Evolutionary conservation across 2,797 vertebrate species (phyloP).

Genomic region (Crypturellus tataupa): DNA sequence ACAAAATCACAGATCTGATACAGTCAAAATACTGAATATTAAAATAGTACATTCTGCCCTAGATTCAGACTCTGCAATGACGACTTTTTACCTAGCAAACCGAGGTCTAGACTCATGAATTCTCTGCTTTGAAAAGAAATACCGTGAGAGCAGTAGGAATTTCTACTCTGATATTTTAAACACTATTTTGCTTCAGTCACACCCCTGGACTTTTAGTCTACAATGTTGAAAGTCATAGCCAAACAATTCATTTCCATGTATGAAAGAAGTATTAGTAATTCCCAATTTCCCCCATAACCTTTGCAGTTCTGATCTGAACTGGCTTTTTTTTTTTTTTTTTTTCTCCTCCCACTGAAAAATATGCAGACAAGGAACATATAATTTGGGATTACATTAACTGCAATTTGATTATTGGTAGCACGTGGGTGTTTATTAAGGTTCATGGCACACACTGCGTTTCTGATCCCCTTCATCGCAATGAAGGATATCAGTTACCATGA

Average conservation of each 20-base stretch:
- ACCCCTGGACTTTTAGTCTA: not conserved
- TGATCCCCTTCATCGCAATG: not conserved
- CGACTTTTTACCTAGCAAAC: not conserved
- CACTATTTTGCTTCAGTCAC: not conserved
- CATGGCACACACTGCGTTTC: fast-evolving
- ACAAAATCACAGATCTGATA: not conserved
- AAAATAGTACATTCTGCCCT: not conserved
- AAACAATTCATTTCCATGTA: fast-evolving
- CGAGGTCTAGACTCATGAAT: not conserved
- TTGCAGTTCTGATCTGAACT: not conserved
- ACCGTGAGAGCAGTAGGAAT: not conserved
- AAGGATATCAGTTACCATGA: fast-evolving
- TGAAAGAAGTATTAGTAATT: not conserved
- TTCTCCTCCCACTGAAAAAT: not conserved
- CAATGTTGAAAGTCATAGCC: not conserved
- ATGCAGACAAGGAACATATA: not conserved
- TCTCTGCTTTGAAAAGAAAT: not conserved
- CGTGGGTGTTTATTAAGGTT: fast-evolving
- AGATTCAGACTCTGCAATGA: not conserved
- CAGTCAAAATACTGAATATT: not conserved
- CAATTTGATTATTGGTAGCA: not conserved
- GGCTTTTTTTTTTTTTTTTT: not conserved
- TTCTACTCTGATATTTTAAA: not conserved
- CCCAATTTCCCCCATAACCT: not conserved
- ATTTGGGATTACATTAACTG: not conserved